Conservation (phyloP, 2,113 vertebrate genomes). For the Burhinus bistriatus region DNA sequence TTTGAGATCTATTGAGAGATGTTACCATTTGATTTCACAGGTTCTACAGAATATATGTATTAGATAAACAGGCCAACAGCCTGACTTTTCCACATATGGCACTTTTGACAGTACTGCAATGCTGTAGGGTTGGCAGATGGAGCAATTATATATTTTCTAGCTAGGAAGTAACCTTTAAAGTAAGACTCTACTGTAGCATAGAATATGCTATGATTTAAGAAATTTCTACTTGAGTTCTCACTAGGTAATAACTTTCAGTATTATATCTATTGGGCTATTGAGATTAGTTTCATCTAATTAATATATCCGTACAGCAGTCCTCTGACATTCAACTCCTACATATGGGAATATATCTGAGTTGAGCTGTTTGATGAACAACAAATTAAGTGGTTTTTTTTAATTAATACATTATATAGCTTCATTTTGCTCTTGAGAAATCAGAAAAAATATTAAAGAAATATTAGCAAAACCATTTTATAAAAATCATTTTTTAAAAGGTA, state of each 20-base stretch:
- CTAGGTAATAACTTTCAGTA: background rate
- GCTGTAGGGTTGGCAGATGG: conserved; percentile 65
- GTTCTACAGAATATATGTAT: conserved; percentile 10
- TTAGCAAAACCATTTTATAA: background rate
- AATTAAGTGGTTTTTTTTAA: background rate
- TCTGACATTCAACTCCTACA: background rate
- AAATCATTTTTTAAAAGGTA: background rate
- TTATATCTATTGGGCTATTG: background rate
- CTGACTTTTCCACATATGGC: conserved; percentile 58
- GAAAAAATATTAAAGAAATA: background rate
- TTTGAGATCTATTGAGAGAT: conserved; percentile 12
- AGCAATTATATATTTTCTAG: conserved; percentile 52
- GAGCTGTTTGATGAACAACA: background rate
- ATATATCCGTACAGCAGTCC: background rate
- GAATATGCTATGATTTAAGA: conserved; percentile 1
- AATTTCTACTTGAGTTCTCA: background rate
- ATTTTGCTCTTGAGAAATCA: background rate
- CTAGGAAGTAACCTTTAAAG: conserved; percentile 52
- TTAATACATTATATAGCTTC: background rate
- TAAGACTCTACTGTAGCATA: background rate
- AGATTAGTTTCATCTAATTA: background rate
- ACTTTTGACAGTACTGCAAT: conserved; percentile 12
- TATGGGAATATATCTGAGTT: background rate
- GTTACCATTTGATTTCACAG: conserved; percentile 28
- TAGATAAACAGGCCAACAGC: conserved; percentile 50